Base-by-base conservation (phyloP, 2,113 vertebrate species). In the Plecotus auritus region DNA sequence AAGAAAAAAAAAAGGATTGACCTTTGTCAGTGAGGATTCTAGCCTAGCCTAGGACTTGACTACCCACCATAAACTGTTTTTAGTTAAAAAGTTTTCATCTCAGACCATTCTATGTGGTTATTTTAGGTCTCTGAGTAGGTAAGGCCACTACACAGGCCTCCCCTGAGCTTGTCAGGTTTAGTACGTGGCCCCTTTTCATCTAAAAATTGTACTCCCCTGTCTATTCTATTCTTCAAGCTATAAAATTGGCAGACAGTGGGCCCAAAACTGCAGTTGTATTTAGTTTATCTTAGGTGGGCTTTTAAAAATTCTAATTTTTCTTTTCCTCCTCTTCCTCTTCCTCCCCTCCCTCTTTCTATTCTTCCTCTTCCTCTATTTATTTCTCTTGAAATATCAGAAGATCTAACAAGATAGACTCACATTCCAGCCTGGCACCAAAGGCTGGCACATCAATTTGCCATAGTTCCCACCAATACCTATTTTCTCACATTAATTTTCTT, bases 181-280 rank as follows among this genome's bases (percentile, higher is more conserved):
- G 64, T n/a, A 32, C 2, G 30, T n/a, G 64, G 64, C 64, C 30
- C 64, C 30, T 17, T 66, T 66, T n/a, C 5, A 14, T 16, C 61
- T 66, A 66, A 14, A 66, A 32, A 66, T 2, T 74, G 49, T 78
- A 93, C 23, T 84, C 59, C 17, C 76, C n/a, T 42, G 69, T 78
- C 45, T 93, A 1, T 51, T 74, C 82, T 92, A 40, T 66, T 40
- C 42, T 67, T 90, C 45, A 56, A 8, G 51, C 5, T 85, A 56
- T 59, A 30, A 95, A 74, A 23, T 70, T 69, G 81, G 23, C 66
- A 80, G 61, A 84, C 32, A 32, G 30, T 56, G 32, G 40, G 12
- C 42, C 42, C 77, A 74, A 95, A 93, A 81, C 78, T 84, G 20
- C 28, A 81, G 28, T 67, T 92, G 22, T 80, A 35, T 90, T 95